Evolutionary conservation across 2,888 invertebrate genomes (phyloP).

Genomic region (Acrobasis consociella): DNA sequence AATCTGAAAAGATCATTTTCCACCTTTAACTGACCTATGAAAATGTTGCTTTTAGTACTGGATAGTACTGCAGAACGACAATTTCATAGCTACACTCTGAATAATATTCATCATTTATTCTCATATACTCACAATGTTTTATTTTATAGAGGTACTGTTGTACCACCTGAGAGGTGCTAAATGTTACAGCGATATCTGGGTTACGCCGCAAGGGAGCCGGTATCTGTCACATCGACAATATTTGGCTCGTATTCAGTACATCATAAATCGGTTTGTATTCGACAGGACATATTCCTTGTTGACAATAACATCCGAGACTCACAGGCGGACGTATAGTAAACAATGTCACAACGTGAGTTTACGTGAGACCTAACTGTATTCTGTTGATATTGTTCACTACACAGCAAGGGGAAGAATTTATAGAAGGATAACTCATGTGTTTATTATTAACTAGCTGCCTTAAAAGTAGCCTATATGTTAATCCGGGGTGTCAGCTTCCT

Average conservation of each 20-base stretch:
- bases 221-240: slow-evolving; percentile 1
- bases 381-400: slow-evolving; percentile 2
- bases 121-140: not conserved
- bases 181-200: not conserved
- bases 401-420: not conserved
- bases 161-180: not conserved
- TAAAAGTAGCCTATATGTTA: no score
- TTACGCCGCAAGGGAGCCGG: not conserved
- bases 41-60: no score
- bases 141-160: not conserved
- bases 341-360: slow-evolving; percentile 18
- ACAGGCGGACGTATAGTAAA: slow-evolving; percentile 29
- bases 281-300: slow-evolving; percentile 21
- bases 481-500: no score
- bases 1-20: no score
- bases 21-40: no score
- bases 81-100: no score
- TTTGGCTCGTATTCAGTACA: slow-evolving; percentile 2
- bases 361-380: slow-evolving; percentile 9
- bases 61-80: no score
- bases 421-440: no score
- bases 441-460: no score
- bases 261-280: slow-evolving; percentile 17
- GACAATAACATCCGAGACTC: slow-evolving; percentile 30
- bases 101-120: no score